Base-by-base conservation (phyloP, 2,113 vertebrate genomes). In the Ophiodon elongatus region DNA sequence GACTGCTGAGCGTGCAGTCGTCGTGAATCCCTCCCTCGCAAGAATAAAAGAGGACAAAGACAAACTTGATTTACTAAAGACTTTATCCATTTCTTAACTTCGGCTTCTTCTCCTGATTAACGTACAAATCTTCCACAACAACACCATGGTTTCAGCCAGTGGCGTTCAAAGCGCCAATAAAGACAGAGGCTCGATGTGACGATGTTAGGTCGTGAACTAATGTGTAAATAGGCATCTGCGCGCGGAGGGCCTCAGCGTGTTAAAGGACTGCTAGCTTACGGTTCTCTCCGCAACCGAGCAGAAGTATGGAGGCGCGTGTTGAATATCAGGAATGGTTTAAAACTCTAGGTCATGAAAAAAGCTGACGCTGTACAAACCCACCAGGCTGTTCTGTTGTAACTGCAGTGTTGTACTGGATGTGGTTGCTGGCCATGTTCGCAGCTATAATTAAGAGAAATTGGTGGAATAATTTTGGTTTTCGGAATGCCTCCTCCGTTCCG, bases 391-490 rank as follows among this genome's bases (percentile, higher is more conserved):
- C 37, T n/a, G 7, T 63, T 78, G 68, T 21, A 60, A 68, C 57
- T 68, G 27, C 31, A 73, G 79, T 45, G 19, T 15, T 69, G 64
- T 11, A 45, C 35, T 68, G 62, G n/a, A 85, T 72, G 73, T 56
- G 64, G 37, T 45, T 43, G 8, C 27, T 77, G 78, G 41, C 11
- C 37, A 41, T 13, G 35, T 4, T 54, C 13, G 29, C 50, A 39
- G 47, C 19, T 79, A 35, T 31, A 57, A 52, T 37, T 41, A 37
- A 39, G 45, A 31, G 19, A 65, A 45, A 14, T 9, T 45, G 45
- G 35, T 63, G n/a, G 17, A 80, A 72, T 25, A 37, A n/a, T 45
- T 45, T 79, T 2, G 43, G 43, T n/a, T 67, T 67, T 56, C 63
- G 41, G 56, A 39, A 54, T 39, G 29, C 9, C 3, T 65, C 45